These are phyloP conservation scores for Glaucopsyche alexis DNA, from an alignment of 2,888 invertebrate species.

Conservation along the genomic window DNA sequence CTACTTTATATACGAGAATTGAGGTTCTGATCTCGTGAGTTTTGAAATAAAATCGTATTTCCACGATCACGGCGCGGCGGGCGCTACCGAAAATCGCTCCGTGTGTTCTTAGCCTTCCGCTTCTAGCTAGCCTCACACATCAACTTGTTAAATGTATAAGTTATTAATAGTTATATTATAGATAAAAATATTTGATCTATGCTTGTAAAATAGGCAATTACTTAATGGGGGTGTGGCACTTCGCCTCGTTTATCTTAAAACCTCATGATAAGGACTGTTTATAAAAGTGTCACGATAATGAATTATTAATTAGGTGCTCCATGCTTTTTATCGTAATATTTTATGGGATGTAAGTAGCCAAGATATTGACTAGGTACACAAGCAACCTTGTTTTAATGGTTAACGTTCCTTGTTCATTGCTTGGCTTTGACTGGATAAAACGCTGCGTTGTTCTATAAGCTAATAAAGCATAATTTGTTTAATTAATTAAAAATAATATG, in stretches of 20 bases:
- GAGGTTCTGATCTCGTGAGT: too few species aligned
- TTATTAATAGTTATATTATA: not conserved
- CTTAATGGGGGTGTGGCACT: slow-evolving; percentile 36
- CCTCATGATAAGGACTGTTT: slow-evolving; percentile 36
- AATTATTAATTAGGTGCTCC: not conserved
- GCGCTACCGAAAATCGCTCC: too few species aligned
- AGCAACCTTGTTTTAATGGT: not conserved
- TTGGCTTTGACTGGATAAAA: too few species aligned
- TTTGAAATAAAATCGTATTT: too few species aligned
- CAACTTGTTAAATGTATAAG: not conserved
- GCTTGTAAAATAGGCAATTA: slow-evolving; percentile 21
- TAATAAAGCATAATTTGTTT: too few species aligned
- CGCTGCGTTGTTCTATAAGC: too few species aligned
- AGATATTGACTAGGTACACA: not conserved
- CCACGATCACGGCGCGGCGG: too few species aligned
- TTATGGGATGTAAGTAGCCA: not conserved
- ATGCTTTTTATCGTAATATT: not conserved
- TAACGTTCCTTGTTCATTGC: too few species aligned
- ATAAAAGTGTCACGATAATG: slow-evolving; percentile 8
- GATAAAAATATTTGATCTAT: not conserved
- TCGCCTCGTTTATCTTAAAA: slow-evolving; percentile 34
- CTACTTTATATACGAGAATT: too few species aligned
- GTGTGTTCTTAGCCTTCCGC: too few species aligned
- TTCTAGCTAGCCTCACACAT: too few species aligned
- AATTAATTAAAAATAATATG: too few species aligned